Evolutionary conservation across 2,797 vertebrate species (phyloP).

Genomic region (Odontamblyopus rebecca): DNA sequence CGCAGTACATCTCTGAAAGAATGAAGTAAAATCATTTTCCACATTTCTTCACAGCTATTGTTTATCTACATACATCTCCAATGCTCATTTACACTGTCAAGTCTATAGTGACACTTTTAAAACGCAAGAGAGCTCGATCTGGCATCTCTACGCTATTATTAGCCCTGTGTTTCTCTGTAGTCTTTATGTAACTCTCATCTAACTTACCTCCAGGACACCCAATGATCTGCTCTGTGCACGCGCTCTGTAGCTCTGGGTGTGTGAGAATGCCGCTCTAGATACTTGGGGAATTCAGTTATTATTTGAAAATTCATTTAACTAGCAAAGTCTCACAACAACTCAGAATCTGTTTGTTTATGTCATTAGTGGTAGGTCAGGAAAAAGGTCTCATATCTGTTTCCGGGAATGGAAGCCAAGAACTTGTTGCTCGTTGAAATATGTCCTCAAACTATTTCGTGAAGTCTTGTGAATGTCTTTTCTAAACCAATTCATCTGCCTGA

Average conservation of each 20-base stretch:
- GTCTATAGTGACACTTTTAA: slow-evolving; percentile 23
- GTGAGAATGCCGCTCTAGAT: background rate
- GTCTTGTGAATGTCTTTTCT: background rate
- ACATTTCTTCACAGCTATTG: background rate
- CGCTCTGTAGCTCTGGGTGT: slow-evolving; percentile 12
- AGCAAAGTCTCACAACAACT: background rate
- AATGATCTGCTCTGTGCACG: slow-evolving; percentile 21
- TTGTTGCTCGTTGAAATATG: no score
- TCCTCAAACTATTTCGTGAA: no score
- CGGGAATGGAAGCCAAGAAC: no score
- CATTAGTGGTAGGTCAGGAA: no score
- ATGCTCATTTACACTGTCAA: background rate
- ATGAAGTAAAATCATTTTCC: background rate
- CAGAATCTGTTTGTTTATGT: no score
- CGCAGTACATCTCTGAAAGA: background rate
- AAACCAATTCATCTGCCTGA: background rate
- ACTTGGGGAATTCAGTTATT: background rate
- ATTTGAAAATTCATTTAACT: background rate
- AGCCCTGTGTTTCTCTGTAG: slow-evolving; percentile 25
- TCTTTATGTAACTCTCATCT: slow-evolving; percentile 44
- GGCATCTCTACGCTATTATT: slow-evolving; percentile 36
- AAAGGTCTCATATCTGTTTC: no score
- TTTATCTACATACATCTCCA: background rate
- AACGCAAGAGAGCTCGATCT: slow-evolving; percentile 17
- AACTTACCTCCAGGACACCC: slow-evolving; percentile 24